A percentile compares a stretch with the other conserved stretches of the same genome.
Evolutionary conservation across 2,888 invertebrate species (phyloP).

Genomic region (Mythimna lalbum): DNA sequence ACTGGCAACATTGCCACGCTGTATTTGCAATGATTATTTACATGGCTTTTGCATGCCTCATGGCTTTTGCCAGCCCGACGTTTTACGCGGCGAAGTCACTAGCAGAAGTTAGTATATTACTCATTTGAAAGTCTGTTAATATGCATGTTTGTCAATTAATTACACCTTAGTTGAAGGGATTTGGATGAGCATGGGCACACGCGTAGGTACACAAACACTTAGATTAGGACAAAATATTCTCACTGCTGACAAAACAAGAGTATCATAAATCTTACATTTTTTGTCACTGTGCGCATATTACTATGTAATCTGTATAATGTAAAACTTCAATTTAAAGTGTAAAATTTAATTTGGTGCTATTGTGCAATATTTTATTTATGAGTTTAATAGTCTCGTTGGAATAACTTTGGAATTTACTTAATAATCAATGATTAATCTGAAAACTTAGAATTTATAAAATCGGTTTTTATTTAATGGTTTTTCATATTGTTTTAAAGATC

Average conservation of each 20-base stretch:
- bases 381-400: slow-evolving; percentile 3
- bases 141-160: too few species aligned
- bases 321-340: neutral
- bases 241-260: too few species aligned
- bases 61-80: too few species aligned
- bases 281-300: too few species aligned
- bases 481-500: neutral
- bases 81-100: too few species aligned
- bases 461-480: neutral
- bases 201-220: neutral
- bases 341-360: neutral
- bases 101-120: too few species aligned
- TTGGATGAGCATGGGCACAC: neutral
- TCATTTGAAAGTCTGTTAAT: too few species aligned
- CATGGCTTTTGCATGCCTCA: too few species aligned
- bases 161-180: neutral
- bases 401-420: neutral
- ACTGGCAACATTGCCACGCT: too few species aligned
- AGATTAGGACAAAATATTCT: too few species aligned
- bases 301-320: neutral
- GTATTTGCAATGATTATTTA: too few species aligned
- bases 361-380: slow-evolving; percentile 9
- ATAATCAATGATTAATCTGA: slow-evolving; percentile 2
- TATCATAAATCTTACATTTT: neutral
- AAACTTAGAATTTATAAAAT: neutral